Evolutionary conservation across 2,113 vertebrate species (phyloP), one percentile per base, ranked within the genome.

Genomic region (Bolborhynchus lineola): DNA sequence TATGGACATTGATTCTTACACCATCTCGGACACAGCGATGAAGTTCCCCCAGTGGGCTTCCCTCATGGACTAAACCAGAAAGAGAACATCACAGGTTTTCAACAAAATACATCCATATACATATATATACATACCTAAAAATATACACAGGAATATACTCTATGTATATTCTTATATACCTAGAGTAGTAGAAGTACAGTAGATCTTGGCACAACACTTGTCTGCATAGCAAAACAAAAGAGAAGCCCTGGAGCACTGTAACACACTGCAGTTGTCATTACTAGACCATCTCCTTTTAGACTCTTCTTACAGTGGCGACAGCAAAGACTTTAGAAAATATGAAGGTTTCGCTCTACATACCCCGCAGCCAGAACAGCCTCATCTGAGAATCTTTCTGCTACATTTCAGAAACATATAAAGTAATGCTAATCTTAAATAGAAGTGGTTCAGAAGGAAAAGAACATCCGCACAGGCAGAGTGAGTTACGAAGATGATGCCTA

Each of bases 1-100:
- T 98, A 92, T 99, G 99, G 92, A 99, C 99, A 26, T 98, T 99
- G 82, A 99, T 99, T 69, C 98, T 98, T 64, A 99, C 98, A 28
- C 98, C 98, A 50, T 99, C 98, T 85, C 99, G 97, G 39, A 99
- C 98, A 33, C 99, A 99, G 62, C 98, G 98, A 88, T 99, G 98
- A 50, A 99, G 98, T 9, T 99, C 98, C 49, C 99, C 99, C 97
- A 99, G 92, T 0, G 99, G 99, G 95, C 99, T 99, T 77, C 99
- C 99, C 91, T 98, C 98, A 6, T 99, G 99, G 70, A 99, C 99
- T 99, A 83, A 15, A 97, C 96, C 62, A 75, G 92, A 96, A 33
- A 72, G 23, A 91, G 49, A 93, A 76, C 29, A 59, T 46, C 78
- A 83, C 5, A 2, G 7, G 13, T 25, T 55, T 88, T 55, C 50